Evolutionary conservation across 2,113 vertebrate species (phyloP), one percentile per base, ranked within the genome.

Genomic region (Zosterops borbonicus): DNA sequence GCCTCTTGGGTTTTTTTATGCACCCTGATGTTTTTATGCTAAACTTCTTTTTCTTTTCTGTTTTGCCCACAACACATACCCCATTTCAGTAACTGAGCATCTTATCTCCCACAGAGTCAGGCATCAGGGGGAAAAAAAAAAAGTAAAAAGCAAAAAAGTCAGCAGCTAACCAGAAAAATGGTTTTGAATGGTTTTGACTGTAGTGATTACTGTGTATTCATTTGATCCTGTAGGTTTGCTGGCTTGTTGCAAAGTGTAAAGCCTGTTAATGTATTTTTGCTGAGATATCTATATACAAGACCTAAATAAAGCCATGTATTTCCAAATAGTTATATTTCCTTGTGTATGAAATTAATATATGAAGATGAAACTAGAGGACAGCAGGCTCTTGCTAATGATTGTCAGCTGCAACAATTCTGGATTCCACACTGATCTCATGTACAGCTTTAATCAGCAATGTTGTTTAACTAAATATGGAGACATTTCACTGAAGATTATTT

Each of bases 381-480:
- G 88, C 92, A 94, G 92, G 86, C 71, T 93, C 89, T 83, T 2
- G 22, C 64, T 94, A 96, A 96, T 95, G 93, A 90, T 93, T 94
- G 94, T 96, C 95, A 96, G 88, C 93, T 96, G 96, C 95, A 95
- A 69, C 65, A 71, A 22, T 95, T 95, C 92, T 94, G 67, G 76
- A 81, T 95, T 96, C 85, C 93, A 93, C 80, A 68, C 88, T 92
- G 92, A 90, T 89, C 88, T 96, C 71, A 28, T 93, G 76, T 84
- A 71, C 92, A 90, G 76, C 88, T 91, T 96, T 92, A 92, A 95
- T 96, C 93, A 95, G 88, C 86, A 96, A 39, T 86, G 56, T 77
- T 81, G 83, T 90, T 96, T 90, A 90, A 86, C 93, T 96, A 96
- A 96, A 95, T 96, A 83, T 82, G 92, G 86, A 93, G 93, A 87